Base-by-base conservation (phyloP, 2,797 vertebrate genomes). In the Poecilia gillii region DNA sequence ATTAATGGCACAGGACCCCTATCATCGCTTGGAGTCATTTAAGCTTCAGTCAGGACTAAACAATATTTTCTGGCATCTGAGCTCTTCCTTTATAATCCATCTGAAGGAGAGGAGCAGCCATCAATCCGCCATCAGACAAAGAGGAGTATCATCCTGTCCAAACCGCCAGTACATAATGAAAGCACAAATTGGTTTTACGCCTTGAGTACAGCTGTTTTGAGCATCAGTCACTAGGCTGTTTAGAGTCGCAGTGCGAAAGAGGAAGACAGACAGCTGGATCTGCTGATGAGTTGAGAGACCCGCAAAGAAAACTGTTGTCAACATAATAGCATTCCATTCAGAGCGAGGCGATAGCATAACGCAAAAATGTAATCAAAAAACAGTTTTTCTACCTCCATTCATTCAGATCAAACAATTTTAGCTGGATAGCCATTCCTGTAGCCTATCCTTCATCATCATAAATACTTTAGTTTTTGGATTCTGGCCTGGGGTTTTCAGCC, bases 161-260 rank as follows among this genome's bases (percentile, higher is more conserved):
- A 91, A 90, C 88, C 64, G 25, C 91, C 86, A 49, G 84, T 93
- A 92, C 93, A 93, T 94, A 94, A 95, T 92, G 92, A 91, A 92
- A 94, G 94, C 92, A 92, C 89, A 94, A 95, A 92, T 83, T 84
- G 73, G 39, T 70, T 43, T 70, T n/a, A 43, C 66, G 83, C 93
- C 90, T 91, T 93, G 93, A 94, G 94, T 94, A 93, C 87, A 80
- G 76, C 76, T 80, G 81, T 79, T 85, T 89, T 89, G 90, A 89
- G 83, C 89, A 94, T 92, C 85, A 89, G 76, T 92, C 90, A 93
- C 82, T 90, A 87, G 80, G 91, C 91, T 90, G 91, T 84, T 92
- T 92, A 89, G 80, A 87, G 75, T 47, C n/a, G 45, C 73, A 49
- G 64, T 11, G 41, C 71, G 66, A 75, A 84, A 51, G 59, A 86